These are phyloP conservation scores for Alligator sinensis DNA, from an alignment of 2,113 vertebrate species.

Conservation along the genomic window DNA sequence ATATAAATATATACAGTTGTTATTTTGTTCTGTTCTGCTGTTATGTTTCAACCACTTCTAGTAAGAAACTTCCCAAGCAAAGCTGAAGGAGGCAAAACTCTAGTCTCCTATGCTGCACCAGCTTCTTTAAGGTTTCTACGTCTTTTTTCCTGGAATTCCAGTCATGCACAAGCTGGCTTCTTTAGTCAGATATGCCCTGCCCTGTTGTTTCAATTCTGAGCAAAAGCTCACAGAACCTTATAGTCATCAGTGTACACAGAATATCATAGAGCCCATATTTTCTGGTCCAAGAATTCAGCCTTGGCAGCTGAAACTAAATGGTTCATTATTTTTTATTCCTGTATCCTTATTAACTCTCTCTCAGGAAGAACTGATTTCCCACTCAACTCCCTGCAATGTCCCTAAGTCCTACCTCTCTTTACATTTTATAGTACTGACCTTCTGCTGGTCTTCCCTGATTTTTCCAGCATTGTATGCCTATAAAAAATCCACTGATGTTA, in stretches of 20 bases:
- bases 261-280: constrained; percentile 17
- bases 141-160: not conserved
- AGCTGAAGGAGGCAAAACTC: not conserved
- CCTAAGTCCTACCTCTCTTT: not conserved
- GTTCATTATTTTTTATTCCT: constrained; percentile 50
- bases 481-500: not conserved
- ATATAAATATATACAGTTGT: not conserved
- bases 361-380: constrained; percentile 32
- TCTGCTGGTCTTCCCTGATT: not conserved
- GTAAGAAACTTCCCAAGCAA: not conserved
- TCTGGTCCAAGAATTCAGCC: constrained; percentile 4
- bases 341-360: not conserved
- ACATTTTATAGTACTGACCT: not conserved
- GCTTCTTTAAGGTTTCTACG: not conserved
- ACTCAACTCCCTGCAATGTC: not conserved
- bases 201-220: constrained; percentile 18
- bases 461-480: not conserved
- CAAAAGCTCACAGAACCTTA: not conserved
- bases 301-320: constrained; percentile 9
- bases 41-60: not conserved
- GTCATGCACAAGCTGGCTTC: not conserved
- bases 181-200: not conserved
- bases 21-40: not conserved
- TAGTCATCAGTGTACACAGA: constrained; percentile 6
- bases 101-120: not conserved